Evolutionary conservation across 2,888 invertebrate species (phyloP).

Genomic region (Megaustenia siamemsis): DNA sequence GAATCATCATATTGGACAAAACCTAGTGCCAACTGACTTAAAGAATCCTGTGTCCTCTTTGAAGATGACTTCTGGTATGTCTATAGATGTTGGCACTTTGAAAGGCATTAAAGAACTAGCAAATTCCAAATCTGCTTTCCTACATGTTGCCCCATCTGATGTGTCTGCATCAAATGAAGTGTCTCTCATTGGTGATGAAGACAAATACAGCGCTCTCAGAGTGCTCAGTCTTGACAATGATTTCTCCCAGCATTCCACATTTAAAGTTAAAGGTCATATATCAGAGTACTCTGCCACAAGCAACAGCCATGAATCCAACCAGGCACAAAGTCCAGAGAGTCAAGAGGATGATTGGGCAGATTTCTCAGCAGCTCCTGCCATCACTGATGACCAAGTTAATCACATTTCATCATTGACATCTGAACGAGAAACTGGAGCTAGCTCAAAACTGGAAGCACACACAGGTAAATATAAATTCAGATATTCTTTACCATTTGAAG

Average conservation of each 20-base stretch:
- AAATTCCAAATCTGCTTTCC: conserved; percentile 71
- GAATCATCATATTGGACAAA: background rate
- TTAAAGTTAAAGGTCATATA: conserved; percentile 52
- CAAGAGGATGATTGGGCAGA: conserved; percentile 65
- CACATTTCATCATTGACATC: background rate
- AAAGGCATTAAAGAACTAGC: conserved; percentile 61
- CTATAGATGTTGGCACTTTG: background rate
- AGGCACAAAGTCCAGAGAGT: conserved; percentile 1
- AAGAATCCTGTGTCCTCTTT: conserved; percentile 10
- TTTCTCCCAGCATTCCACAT: conserved; percentile 36
- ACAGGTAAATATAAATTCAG: conserved; percentile 33
- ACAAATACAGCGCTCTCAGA: conserved; percentile 74
- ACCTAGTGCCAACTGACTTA: background rate
- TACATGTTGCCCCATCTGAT: background rate
- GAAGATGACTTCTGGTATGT: conserved; percentile 3
- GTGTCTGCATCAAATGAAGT: conserved; percentile 47
- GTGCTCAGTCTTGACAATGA: conserved; percentile 59
- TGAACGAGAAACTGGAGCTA: background rate
- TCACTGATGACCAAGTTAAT: background rate
- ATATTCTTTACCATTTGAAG: too few species aligned
- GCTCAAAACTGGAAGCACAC: background rate
- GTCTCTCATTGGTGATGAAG: conserved; percentile 71
- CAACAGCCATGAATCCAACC: background rate
- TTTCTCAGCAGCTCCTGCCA: conserved; percentile 57
- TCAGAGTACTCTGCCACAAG: background rate